A percentile compares a stretch with the other conserved stretches of the same genome.
Conservation (phyloP, 2,113 vertebrate species). For the Crotalus horridus region DNA sequence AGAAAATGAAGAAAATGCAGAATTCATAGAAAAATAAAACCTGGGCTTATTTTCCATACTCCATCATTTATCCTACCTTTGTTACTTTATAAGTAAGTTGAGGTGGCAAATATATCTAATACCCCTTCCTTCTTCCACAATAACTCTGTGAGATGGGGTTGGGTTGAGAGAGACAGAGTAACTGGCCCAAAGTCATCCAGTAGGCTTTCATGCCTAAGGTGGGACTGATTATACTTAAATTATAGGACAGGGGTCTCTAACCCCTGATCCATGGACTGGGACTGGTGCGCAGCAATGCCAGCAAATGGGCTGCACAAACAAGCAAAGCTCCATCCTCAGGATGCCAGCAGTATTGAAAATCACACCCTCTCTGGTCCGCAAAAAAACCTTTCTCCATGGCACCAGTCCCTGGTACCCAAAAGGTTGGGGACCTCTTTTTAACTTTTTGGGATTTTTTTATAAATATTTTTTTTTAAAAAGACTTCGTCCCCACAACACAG, state of each 20-base stretch:
- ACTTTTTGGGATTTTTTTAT: neutral
- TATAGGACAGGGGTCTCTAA: neutral
- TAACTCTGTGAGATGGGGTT: neutral
- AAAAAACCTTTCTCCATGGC: too few relatives aligned
- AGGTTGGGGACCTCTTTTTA: neutral
- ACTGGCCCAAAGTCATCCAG: neutral
- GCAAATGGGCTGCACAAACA: too few relatives aligned
- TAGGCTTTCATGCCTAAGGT: neutral
- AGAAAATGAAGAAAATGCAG: neutral
- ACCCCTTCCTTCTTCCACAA: neutral
- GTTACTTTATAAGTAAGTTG: neutral
- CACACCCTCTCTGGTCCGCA: too few relatives aligned
- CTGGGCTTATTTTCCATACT: neutral
- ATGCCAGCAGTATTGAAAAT: too few relatives aligned
- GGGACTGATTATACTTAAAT: neutral
- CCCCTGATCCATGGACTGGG: too few relatives aligned
- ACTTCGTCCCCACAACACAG: neutral
- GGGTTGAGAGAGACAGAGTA: neutral
- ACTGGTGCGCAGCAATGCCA: too few relatives aligned
- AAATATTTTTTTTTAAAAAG: neutral
- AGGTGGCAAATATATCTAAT: neutral
- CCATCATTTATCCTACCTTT: neutral
- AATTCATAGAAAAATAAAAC: conserved; percentile 27
- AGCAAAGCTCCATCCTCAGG: too few relatives aligned
- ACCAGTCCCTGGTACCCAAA: too few relatives aligned